phyloP scores from a whole-genome alignment of 2,888 invertebrate species.

The Trimorus sp. region DNA sequence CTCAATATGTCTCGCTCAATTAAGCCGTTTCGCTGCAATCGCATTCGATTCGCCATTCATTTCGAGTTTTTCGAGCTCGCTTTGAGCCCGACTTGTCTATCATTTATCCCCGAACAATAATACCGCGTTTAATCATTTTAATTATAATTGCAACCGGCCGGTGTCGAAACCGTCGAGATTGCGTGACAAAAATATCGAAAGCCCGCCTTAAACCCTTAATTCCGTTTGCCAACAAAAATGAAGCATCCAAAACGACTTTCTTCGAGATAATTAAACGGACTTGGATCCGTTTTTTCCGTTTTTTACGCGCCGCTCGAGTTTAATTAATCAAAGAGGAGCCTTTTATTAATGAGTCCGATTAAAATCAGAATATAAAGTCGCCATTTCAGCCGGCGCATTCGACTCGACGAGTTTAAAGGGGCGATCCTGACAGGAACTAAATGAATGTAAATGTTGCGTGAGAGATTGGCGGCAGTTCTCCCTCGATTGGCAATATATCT shows the following conservation, averaged over 20 bases:
- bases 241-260: constrained; percentile 29
- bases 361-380: constrained; percentile 58
- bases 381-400: constrained; percentile 32
- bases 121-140: too few relatives aligned
- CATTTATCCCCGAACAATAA: too few relatives aligned
- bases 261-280: constrained; percentile 48
- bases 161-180: neutral
- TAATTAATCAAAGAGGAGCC: constrained; percentile 60
- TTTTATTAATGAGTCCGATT: constrained; percentile 60
- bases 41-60: too few relatives aligned
- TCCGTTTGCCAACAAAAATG: constrained; percentile 13
- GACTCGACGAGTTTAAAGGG: constrained; percentile 42
- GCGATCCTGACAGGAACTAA: constrained; percentile 45
- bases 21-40: too few relatives aligned
- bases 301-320: constrained; percentile 32
- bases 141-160: too few relatives aligned
- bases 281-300: constrained; percentile 22
- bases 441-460: constrained; percentile 65
- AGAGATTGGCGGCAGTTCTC: constrained; percentile 48
- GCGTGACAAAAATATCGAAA: neutral
- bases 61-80: too few relatives aligned
- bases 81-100: too few relatives aligned
- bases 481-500: constrained; percentile 54
- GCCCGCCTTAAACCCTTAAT: constrained; percentile 5
- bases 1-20: too few relatives aligned